Evolutionary conservation across 2,888 invertebrate species (phyloP).

Genomic region (Anorthoa munda): DNA sequence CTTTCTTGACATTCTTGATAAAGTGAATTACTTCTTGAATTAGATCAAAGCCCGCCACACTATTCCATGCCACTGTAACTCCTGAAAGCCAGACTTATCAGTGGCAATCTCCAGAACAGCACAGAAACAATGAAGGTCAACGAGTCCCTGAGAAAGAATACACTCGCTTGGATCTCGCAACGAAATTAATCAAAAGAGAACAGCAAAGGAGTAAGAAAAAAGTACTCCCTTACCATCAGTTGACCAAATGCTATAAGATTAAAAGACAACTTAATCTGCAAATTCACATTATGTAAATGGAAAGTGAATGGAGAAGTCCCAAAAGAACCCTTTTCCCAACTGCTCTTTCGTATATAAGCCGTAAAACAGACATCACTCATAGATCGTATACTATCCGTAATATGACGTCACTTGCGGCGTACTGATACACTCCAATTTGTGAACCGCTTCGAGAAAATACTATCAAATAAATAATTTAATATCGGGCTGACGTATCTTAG

Average conservation of each 20-base stretch:
- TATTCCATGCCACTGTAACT: no score
- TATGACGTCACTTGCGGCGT: conserved; percentile 35
- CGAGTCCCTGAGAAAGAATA: no score
- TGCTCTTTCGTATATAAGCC: background rate
- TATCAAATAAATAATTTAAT: conserved; percentile 41
- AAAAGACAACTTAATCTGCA: background rate
- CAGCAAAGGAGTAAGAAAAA: no score
- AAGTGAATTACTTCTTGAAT: no score
- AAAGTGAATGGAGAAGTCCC: conserved; percentile 8
- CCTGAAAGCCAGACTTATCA: no score
- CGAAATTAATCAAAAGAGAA: no score
- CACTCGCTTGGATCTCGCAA: no score
- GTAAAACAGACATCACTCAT: conserved; percentile 46
- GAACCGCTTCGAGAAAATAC: conserved; percentile 20
- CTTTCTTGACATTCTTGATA: no score
- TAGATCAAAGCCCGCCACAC: no score
- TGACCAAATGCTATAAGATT: background rate
- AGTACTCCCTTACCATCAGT: background rate
- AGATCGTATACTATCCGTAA: conserved; percentile 34
- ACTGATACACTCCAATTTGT: conserved; percentile 60
- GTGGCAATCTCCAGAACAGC: no score
- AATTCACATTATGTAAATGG: background rate
- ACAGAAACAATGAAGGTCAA: no score
- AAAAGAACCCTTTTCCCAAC: background rate
- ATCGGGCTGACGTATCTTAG: conserved; percentile 20